Base-by-base conservation (phyloP, 2,888 invertebrate species). In the Ganaspis brasiliensis region DNA sequence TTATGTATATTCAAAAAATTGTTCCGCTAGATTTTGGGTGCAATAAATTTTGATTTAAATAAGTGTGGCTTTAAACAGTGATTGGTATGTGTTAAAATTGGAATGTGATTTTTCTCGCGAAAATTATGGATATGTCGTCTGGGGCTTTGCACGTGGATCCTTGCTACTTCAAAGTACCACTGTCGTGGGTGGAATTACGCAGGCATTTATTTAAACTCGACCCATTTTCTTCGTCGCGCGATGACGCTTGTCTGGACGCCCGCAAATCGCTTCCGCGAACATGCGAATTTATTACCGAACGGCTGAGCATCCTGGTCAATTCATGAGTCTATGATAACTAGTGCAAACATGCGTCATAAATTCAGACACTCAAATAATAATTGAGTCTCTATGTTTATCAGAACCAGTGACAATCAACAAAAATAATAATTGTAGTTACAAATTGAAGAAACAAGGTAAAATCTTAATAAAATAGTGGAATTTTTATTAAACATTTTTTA, bases 181-280 rank as follows among this genome's bases (percentile, higher is more conserved):
- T 59, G 56, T 79, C 84, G 89, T 87, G 85, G 87, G 88, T 81
- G 86, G 81, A 86, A 84, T 85, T 83, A 80, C 82, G 85, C 81
- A 79, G 79, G 81, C 81, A 85, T 87, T 87, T 86, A 84, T 86
- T 87, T 87, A 82, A 86, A 86, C 82, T 81, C 86, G 83, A 83
- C 82, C 85, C 82, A 84, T 87, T 88, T 87, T 82, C 77, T 67
- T 81, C 80, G 31, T 73, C 79, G 76, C 75, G 67, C 79, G 56
- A 55, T 73, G 49, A 73, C 63, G 77, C 75, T 49, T 63, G 63
- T 67, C 40, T 67, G 56, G 67, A 61, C 67, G 45, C 75, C 78
- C 76, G 81, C 78, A 75, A 82, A 85, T 82, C 79, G 78, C 81
- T 81, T 79, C 79, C 78, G 76, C 73, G 72, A 80, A 77, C 72